Base-by-base conservation (phyloP, 2,113 vertebrate genomes). In the Carassius auratus region DNA sequence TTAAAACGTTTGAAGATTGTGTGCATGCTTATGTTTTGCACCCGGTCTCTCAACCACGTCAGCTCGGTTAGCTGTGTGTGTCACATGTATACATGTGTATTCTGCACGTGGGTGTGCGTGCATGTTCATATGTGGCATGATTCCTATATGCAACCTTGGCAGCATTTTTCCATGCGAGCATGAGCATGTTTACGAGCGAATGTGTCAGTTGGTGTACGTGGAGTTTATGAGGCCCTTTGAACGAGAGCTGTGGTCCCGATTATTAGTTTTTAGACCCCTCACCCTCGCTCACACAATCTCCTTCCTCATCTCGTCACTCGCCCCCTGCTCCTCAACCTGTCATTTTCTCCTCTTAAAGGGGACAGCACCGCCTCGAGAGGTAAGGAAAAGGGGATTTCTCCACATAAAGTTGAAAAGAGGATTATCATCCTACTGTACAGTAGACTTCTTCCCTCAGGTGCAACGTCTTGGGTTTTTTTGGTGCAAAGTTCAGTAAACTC, bases 191-290 rank as follows among this genome's bases (percentile, higher is more conserved):
- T 80, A 84, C 88, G 55, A 21, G 66, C 30, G 36, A 71, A n/a
- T 57, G 48, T 64, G 21, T 50, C 17, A 55, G 66, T 80, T 55
- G 75, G 73, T 62, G 74, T 73, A 8, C 69, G 48, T 87, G 85
- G 78, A 79, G 84, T 79, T 78, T 82, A 87, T 59, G 68, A 85
- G 79, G 4, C 26, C 5, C 89, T 89, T 90, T 90, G 86, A 86
- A 88, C 80, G 19, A 30, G n/a, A 80, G 76, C 77, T 84, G 86
- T 87, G 86, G 81, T 85, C 84, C 87, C 66, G 36, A 52, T 74
- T 78, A 82, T 68, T 50, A 30, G 30, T 30, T 17, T 17, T 69
- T 1, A 23, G 71, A 52, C 36, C 52, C 73, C 59, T 57, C 36
- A 38, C 57, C 19, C 57, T 59, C 57, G 57, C 19, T 59, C 57